Evolutionary conservation across 2,888 invertebrate genomes (phyloP), one percentile per base, ranked within the genome.

Genomic region (Quadroppia sp.): DNA sequence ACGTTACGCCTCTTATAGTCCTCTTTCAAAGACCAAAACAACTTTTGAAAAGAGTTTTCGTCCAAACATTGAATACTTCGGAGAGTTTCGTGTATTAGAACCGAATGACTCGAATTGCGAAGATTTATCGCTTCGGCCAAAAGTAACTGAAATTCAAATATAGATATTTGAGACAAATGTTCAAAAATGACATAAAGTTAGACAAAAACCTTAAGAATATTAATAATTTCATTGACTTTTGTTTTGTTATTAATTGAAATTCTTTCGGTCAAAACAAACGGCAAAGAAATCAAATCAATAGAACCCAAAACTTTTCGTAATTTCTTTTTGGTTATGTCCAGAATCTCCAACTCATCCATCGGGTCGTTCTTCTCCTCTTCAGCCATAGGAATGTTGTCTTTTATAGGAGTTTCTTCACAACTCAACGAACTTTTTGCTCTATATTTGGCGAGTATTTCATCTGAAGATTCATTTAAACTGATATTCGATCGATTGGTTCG

Each of bases 401-500:
- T 45, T 1, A 4, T 50, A 2, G 36, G 15, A 28, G 9, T 53
- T 20, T 56, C 30, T 11, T 73, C 83, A 75, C 87, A 87, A 25
- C 20, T 42, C 4, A 42, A 0, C 9, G 32, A 25, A 40, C 67
- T 20, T 23, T 67, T 67, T 9, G 67, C 87, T 3, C 95, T 86
- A 84, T 97, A 97, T 83, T 96, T 97, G 56, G 93, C 96, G 78
- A 97, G 86, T 81, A 97, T 97, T 81, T 96, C 94, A 80, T 96
- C 95, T 0, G 91, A 61, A 50, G 70, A 48, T 25, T 56, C 36
- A 64, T 40, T 25, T 30, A 45, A 30, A 48, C 23, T 36, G 23
- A 40, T 23, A 23, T 20, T 67, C 13, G n/a, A 3, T 42, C 32
- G 36, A 40, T 67, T 75, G 23, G 32, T 36, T n/a, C n/a, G 40